A percentile compares a stretch with the other conserved stretches of the same genome.
phyloP scores from a whole-genome alignment of 2,797 vertebrate species.

The Euthynnus affinis region DNA sequence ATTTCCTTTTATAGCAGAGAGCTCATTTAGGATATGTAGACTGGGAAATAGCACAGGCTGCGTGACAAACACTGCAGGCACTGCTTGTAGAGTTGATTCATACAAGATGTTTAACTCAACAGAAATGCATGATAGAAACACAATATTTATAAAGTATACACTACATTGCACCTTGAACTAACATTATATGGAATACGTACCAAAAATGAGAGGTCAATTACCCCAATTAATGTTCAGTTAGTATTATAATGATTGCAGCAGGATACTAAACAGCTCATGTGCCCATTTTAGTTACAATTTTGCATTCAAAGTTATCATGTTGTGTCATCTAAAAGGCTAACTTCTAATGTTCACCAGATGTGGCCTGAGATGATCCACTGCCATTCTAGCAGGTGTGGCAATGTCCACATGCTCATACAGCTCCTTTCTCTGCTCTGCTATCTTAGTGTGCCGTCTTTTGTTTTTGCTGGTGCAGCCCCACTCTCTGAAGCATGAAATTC shows the following conservation, averaged over 20 bases:
- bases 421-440: too few relatives aligned
- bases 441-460: too few relatives aligned
- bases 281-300: conserved; percentile 1
- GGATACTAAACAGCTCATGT: not conserved
- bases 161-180: not conserved
- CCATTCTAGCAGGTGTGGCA: too few relatives aligned
- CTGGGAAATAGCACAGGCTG: not conserved
- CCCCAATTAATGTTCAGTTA: not conserved
- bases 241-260: not conserved
- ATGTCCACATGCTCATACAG: too few relatives aligned
- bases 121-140: not conserved
- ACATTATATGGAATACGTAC: not conserved
- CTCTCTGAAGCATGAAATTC: too few relatives aligned
- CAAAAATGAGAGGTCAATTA: not conserved
- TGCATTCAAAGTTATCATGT: conserved; percentile 1
- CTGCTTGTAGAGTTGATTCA: not conserved
- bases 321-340: too few relatives aligned
- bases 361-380: too few relatives aligned
- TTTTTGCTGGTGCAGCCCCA: too few relatives aligned
- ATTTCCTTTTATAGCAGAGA: conserved; percentile 18
- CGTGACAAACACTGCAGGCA: not conserved
- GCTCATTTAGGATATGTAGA: conserved; percentile 2
- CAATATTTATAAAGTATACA: not conserved
- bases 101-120: not conserved
- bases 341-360: too few relatives aligned